A percentile compares a stretch with the other conserved stretches of the same genome.
phyloP scores from a whole-genome alignment of 2,888 invertebrate species.

The Oscheius sp. region DNA sequence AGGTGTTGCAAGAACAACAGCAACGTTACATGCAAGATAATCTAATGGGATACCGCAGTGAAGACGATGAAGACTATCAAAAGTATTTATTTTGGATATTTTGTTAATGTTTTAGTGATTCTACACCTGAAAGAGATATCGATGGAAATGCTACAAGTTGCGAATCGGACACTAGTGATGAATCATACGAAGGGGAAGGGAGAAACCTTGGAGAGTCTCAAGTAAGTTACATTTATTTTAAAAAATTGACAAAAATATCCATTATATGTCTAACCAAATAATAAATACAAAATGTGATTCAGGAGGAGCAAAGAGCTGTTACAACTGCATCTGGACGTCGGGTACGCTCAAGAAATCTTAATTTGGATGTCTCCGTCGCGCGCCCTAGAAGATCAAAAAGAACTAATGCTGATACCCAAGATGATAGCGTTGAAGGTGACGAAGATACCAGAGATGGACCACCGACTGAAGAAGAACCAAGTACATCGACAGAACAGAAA shows the following conservation, averaged over 20 bases:
- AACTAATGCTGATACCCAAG: conserved; percentile 6
- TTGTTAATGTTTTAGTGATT: background rate
- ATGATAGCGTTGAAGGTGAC: conserved; percentile 1
- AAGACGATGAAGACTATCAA: conserved; percentile 35
- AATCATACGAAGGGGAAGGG: background rate
- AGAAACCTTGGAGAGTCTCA: background rate
- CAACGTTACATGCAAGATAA: background rate
- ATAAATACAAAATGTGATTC: background rate
- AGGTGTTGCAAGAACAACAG: conserved; percentile 8
- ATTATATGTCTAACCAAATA: no score
- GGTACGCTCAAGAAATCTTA: background rate
- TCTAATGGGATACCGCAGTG: conserved; percentile 28
- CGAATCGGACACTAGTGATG: conserved; percentile 14
- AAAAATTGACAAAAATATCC: no score
- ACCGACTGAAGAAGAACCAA: background rate
- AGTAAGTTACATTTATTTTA: background rate
- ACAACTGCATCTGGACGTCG: conserved; percentile 33
- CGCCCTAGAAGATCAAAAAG: conserved; percentile 4
- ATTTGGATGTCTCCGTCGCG: background rate
- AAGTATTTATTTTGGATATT: background rate
- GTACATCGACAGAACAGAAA: background rate
- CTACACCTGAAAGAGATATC: background rate
- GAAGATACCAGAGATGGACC: conserved; percentile 23
- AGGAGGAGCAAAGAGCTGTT: background rate
- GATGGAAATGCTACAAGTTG: background rate